Conservation (phyloP, 2,113 vertebrate species). For the Daboia siamensis region DNA sequence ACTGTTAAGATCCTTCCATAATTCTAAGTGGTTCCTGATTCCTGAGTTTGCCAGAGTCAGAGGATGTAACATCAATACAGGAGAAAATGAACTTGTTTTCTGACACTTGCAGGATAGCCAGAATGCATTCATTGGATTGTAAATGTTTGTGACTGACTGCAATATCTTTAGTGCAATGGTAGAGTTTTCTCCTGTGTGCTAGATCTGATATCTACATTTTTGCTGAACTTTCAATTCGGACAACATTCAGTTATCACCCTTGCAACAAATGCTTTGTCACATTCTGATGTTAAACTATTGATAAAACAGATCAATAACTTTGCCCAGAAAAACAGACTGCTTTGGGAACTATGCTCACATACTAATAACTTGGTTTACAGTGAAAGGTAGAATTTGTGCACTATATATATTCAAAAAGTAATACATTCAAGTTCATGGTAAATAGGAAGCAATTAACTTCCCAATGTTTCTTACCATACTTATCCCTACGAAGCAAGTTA, state of each 20-base stretch:
- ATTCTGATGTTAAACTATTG: background rate
- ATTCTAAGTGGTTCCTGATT: background rate
- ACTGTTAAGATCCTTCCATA: background rate
- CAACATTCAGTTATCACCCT: background rate
- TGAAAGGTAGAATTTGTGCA: background rate
- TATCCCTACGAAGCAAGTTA: background rate
- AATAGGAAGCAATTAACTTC: slow-evolving; percentile 19
- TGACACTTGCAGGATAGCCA: background rate
- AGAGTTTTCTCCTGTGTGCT: background rate
- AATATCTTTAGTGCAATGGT: background rate
- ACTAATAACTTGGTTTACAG: background rate
- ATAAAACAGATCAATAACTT: background rate
- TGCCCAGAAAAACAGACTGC: background rate
- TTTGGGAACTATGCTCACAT: background rate
- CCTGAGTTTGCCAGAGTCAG: background rate
- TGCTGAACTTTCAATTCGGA: background rate
- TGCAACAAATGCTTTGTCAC: background rate
- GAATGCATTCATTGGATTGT: background rate
- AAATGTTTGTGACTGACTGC: background rate
- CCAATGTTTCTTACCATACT: background rate
- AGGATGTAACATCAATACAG: background rate
- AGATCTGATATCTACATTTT: background rate
- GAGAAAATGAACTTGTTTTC: background rate
- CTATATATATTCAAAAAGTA: background rate
- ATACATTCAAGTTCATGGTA: background rate